Percentiles rank a stretch among this genome's conserved stretches.
phyloP scores from a whole-genome alignment of 1,140 invertebrate species.

The Hyles euphorbiae region DNA sequence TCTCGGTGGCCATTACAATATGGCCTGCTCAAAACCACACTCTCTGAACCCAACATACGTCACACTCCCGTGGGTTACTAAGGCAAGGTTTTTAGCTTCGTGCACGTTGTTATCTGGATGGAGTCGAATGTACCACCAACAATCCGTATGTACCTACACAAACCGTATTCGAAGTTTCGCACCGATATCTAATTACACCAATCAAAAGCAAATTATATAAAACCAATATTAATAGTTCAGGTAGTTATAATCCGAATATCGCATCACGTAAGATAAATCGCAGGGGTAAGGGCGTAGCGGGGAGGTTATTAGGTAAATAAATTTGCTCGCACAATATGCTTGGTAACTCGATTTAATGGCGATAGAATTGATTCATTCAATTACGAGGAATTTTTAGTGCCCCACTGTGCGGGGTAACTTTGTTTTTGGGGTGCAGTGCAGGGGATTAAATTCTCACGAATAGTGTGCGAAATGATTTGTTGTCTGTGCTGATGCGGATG shows the following conservation, averaged over 20 bases:
- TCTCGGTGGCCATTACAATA: no score
- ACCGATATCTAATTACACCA: no score
- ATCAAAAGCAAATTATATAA: no score
- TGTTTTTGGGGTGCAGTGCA: constrained; percentile 46
- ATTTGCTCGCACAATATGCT: constrained; percentile 74
- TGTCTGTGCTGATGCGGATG: constrained; percentile 15
- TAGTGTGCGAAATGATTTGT: constrained; percentile 47
- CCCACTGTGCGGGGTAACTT: constrained; percentile 56
- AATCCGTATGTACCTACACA: no score
- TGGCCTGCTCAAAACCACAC: no score
- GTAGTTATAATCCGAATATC: constrained; percentile 1
- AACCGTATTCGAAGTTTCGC: no score
- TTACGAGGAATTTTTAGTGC: constrained; percentile 75
- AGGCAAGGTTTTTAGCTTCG: no score
- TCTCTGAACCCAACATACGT: no score
- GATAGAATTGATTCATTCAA: constrained; percentile 75
- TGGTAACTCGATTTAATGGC: constrained; percentile 74
- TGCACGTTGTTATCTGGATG: no score
- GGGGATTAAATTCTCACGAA: constrained; percentile 56
- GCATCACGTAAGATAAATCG: constrained; percentile 4
- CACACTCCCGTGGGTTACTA: no score
- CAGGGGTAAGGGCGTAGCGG: constrained; percentile 50
- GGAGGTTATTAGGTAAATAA: constrained; percentile 73
- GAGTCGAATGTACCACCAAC: no score
- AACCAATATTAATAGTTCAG: background rate